Conservation (phyloP, 2,888 invertebrate genomes). For the Augochlorella aurata region DNA sequence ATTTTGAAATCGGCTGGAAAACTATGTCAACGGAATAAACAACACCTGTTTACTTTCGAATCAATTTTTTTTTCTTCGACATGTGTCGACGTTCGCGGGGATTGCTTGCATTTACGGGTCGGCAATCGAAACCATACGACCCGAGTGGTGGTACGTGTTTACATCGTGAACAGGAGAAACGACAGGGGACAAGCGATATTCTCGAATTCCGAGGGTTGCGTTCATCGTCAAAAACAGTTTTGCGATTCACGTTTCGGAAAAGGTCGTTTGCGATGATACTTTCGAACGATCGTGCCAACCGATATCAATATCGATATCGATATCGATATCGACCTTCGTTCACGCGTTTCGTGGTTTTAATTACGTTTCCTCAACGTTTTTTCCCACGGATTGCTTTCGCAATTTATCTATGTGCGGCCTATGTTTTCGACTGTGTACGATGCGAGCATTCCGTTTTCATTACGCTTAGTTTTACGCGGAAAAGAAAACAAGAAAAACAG, state of each 20-base stretch:
- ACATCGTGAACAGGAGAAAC: background rate
- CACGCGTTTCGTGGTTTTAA: background rate
- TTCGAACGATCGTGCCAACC: background rate
- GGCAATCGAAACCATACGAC: background rate
- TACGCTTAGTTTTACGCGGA: background rate
- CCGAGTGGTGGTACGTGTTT: conserved; percentile 21
- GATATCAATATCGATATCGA: background rate
- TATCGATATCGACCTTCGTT: background rate
- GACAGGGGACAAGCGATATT: background rate
- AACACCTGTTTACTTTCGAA: background rate
- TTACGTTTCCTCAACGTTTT: background rate
- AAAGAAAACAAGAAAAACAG: background rate
- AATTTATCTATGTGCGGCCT: background rate
- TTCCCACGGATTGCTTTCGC: background rate
- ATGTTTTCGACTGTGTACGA: background rate
- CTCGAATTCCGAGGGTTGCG: background rate
- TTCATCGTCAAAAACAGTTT: background rate
- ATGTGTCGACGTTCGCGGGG: background rate
- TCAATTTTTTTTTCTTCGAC: background rate
- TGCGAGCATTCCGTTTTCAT: background rate
- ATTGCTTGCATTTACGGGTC: conserved; percentile 26
- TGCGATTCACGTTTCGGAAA: background rate
- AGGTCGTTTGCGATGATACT: background rate
- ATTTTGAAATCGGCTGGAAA: background rate
- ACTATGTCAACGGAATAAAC: background rate